Evolutionary conservation across 2,113 vertebrate genomes (phyloP), one percentile per base, ranked within the genome.

Genomic region (Stegastes partitus): DNA sequence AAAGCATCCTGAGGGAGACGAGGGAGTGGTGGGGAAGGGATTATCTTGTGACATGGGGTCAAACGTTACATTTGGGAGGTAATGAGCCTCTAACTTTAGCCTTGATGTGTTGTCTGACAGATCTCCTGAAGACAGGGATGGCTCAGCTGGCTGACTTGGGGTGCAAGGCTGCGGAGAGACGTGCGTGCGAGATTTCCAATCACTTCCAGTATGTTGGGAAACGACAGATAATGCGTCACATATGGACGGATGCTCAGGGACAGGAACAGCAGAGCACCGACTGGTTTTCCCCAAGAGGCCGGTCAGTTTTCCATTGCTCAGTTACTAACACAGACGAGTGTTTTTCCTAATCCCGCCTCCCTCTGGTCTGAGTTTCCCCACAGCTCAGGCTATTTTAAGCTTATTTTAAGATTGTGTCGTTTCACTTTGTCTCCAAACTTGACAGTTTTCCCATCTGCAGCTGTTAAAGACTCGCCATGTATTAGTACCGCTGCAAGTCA

Each of bases 71-170:
- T 90, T 84, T 67, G 54, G 55, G 82, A 87, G 50, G 67, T 68
- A 87, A 76, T 80, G 63, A 65, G 39, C 55, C 22, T 79, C 83
- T 89, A 89, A 81, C 83, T 92, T 90, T 92, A 93, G 79, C 56
- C 50, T 62, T 62, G 71, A 79, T 91, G 82, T 89, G 78, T 91
- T 91, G 7, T 34, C 85, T 54, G 28, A 22, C 31, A 70, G 57
- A 73, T 76, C 87, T 82, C 91, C 81, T 18, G 54, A 58, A 85
- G 84, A 87, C 79, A 58, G 62, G 39, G 57, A 74, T 14, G 69
- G 78, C 86, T 90, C 83, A 88, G 86, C 82, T 89, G 78, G 49
- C 61, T 62, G 26, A 68, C 57, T 74, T 39, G 4, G 59, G 76
- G 65, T 16, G 28, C 57, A 56, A 77, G 72, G 76, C 45, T 65